A percentile compares a stretch with the other conserved stretches of the same genome.
These are phyloP conservation scores for Leptocoma aspasia DNA, from an alignment of 2,113 vertebrate species.

Conservation along the genomic window DNA sequence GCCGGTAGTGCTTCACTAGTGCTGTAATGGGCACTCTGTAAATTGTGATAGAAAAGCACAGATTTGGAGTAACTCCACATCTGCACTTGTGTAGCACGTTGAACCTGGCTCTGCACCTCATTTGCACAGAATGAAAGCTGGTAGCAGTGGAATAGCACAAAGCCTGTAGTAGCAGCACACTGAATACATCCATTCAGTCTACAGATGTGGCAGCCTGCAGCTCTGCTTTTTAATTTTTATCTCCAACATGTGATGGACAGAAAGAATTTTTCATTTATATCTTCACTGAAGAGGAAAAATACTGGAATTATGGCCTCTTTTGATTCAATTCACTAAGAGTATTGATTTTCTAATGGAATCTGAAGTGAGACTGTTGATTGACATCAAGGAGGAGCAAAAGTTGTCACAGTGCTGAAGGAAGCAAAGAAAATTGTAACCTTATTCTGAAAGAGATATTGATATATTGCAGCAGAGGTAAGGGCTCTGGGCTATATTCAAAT, in stretches of 20 bases:
- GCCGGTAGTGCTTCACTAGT: not conserved
- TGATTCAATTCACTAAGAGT: conserved; percentile 50
- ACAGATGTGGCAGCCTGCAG: not conserved
- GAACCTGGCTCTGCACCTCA: not conserved
- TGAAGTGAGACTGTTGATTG: conserved; percentile 51
- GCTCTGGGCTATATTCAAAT: not conserved
- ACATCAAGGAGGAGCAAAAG: conserved; percentile 2
- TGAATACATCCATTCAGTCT: not conserved
- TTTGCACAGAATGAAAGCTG: not conserved
- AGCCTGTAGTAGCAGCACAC: not conserved
- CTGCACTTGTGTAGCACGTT: not conserved
- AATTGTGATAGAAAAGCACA: not conserved
- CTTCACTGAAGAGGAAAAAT: conserved; percentile 31
- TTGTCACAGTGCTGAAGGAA: not conserved
- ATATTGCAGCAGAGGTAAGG: not conserved
- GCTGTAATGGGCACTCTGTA: not conserved
- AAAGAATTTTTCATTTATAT: conserved; percentile 36
- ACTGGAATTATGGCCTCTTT: conserved; percentile 22
- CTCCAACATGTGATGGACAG: not conserved
- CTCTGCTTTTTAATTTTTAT: not conserved
- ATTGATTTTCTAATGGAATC: conserved; percentile 65
- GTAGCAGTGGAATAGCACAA: not conserved
- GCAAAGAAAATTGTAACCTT: not conserved
- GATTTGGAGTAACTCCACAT: not conserved
- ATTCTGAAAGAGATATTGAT: not conserved